A percentile compares a stretch with the other conserved stretches of the same genome.
Conservation (phyloP, 2,888 invertebrate species). For the Busseola fusca region DNA sequence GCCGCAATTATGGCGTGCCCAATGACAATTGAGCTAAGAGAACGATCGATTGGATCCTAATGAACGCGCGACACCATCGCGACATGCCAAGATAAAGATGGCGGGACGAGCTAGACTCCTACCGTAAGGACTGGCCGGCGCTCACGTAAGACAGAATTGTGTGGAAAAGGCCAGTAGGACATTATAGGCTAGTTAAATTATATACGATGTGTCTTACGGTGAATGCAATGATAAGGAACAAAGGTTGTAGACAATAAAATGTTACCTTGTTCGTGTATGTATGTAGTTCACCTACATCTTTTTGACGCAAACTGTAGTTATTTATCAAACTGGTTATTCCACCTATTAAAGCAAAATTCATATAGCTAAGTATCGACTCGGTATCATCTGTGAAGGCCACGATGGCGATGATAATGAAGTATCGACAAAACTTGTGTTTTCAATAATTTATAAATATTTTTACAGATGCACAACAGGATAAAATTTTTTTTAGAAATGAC, state of each 20-base stretch:
- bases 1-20: too few relatives aligned
- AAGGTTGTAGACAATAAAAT: not conserved
- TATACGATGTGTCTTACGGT: not conserved
- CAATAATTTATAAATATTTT: not conserved
- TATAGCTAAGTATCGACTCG: not conserved
- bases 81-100: too few relatives aligned
- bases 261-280: not conserved
- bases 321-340: not conserved
- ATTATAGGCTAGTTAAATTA: not conserved
- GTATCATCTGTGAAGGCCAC: not conserved
- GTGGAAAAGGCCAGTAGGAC: too few relatives aligned
- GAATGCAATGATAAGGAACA: not conserved
- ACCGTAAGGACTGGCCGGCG: too few relatives aligned
- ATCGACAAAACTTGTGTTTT: not conserved
- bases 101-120: too few relatives aligned
- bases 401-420: not conserved
- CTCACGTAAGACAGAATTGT: too few relatives aligned
- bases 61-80: too few relatives aligned
- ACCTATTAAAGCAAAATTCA: not conserved
- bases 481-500: constrained; percentile 37
- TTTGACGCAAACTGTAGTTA: not conserved
- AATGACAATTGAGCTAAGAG: too few relatives aligned
- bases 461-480: constrained; percentile 23
- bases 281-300: not conserved
- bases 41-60: too few relatives aligned